These are phyloP conservation scores for Agrilus planipennis DNA, from an alignment of 1,140 invertebrate species.

Conservation along the genomic window DNA sequence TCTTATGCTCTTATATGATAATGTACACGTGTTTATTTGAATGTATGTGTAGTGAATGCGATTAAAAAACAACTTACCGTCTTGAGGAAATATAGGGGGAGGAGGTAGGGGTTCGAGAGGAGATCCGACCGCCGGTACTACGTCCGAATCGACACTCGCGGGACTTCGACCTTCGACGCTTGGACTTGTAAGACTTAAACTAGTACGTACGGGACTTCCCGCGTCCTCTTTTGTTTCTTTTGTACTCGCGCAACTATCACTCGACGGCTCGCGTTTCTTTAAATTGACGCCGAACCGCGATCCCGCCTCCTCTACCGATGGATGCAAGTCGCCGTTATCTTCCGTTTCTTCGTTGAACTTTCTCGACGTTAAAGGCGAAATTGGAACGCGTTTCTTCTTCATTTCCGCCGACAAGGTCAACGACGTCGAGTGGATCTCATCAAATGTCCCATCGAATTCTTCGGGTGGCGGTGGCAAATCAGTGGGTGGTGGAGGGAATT, in stretches of 20 bases:
- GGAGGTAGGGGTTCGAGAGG: conserved; percentile 25
- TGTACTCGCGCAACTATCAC: conserved; percentile 44
- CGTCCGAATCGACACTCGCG: conserved; percentile 30
- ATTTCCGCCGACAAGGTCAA: conserved; percentile 34
- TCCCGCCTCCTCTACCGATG: conserved; percentile 56
- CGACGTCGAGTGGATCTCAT: conserved; percentile 20
- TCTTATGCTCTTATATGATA: too few species aligned
- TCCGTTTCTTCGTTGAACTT: conserved; percentile 19
- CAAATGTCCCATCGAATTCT: conserved; percentile 40
- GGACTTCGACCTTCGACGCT: conserved; percentile 34
- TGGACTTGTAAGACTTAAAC: conserved; percentile 32
- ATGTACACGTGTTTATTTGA: too few species aligned
- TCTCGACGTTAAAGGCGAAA: conserved; percentile 29
- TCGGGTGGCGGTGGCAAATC: conserved; percentile 63
- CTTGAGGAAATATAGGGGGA: conserved; percentile 32
- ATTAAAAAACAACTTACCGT: conserved; percentile 10
- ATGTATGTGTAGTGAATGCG: too few species aligned
- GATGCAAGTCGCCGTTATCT: conserved; percentile 40
- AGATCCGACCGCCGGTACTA: conserved; percentile 30
- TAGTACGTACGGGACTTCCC: conserved; percentile 28
- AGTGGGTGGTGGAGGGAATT: conserved; percentile 73
- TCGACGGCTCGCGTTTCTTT: conserved; percentile 51
- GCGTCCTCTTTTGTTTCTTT: conserved; percentile 27
- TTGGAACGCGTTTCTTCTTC: conserved; percentile 35
- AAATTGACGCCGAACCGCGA: conserved; percentile 57